Evolutionary conservation across 2,888 invertebrate species (phyloP).

Genomic region (Tricholauxania praeusta): DNA sequence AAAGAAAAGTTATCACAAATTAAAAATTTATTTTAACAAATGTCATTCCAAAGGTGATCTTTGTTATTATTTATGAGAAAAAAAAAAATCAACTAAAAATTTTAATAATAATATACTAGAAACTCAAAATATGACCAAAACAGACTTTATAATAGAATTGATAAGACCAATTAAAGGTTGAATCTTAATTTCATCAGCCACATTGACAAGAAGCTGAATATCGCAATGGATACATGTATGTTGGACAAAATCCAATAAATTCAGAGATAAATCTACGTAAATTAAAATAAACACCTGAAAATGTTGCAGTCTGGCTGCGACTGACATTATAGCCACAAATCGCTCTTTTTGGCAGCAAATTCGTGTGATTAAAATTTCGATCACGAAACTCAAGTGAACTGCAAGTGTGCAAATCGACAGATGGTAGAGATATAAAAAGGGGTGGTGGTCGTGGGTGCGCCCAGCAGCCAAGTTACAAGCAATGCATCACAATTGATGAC

Average conservation of each 20-base stretch:
- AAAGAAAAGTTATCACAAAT: too few relatives aligned
- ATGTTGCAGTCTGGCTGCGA: not conserved
- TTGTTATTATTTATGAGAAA: too few relatives aligned
- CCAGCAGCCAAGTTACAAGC: constrained; percentile 21
- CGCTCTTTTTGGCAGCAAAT: not conserved
- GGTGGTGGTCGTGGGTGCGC: not conserved
- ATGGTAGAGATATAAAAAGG: not conserved
- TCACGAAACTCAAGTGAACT: not conserved
- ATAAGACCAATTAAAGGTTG: too few relatives aligned
- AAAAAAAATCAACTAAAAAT: too few relatives aligned
- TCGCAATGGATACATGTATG: not conserved
- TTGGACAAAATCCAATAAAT: not conserved
- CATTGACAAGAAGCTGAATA: too few relatives aligned
- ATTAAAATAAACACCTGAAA: not conserved
- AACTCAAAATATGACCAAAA: too few relatives aligned
- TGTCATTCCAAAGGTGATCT: too few relatives aligned
- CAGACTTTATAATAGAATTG: too few relatives aligned
- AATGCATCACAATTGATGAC: constrained; percentile 30
- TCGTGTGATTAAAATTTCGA: not conserved
- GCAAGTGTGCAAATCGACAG: not conserved
- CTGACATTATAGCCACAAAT: not conserved
- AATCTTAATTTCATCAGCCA: too few relatives aligned
- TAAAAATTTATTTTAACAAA: too few relatives aligned
- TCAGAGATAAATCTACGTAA: not conserved
- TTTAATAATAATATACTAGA: too few relatives aligned